These are phyloP conservation scores for Argyresthia goedartella DNA, from an alignment of 2,888 invertebrate genomes.

Conservation along the genomic window DNA sequence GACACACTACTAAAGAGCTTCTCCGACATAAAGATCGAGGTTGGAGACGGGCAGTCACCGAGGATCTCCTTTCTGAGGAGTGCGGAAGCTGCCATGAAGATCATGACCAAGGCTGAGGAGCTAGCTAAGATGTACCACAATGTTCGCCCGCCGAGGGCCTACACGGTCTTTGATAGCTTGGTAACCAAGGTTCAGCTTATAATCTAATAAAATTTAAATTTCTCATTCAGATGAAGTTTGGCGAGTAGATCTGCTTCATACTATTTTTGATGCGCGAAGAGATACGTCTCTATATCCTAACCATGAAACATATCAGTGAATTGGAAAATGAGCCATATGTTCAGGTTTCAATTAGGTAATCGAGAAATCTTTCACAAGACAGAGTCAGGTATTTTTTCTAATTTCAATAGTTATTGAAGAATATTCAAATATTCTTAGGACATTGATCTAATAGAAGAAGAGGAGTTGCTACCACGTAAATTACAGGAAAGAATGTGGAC, in stretches of 20 bases:
- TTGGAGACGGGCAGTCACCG: conserved; percentile 44
- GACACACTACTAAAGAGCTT: conserved; percentile 38
- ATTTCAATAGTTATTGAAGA: neutral
- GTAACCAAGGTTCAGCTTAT: no score
- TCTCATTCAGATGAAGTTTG: neutral
- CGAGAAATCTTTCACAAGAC: neutral
- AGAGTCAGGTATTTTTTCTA: no score
- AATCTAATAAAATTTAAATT: no score
- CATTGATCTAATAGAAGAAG: conserved; percentile 31
- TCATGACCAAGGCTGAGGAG: conserved; percentile 47
- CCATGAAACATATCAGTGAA: no score
- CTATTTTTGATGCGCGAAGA: neutral
- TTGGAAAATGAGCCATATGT: no score
- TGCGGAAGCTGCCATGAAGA: conserved; percentile 40
- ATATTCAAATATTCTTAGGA: conserved; percentile 23
- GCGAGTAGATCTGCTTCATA: no score
- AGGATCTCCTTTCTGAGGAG: conserved; percentile 36
- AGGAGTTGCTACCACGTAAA: neutral
- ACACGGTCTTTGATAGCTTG: conserved; percentile 35
- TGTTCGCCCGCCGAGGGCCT: conserved; percentile 13
- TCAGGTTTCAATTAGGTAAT: neutral
- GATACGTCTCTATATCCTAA: no score
- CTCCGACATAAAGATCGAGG: conserved; percentile 31
- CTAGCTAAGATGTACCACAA: conserved; percentile 22
- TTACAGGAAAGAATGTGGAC: no score